Evolutionary conservation across 2,113 vertebrate species (phyloP), one percentile per base, ranked within the genome.

Genomic region (Orientallactaga bullata): DNA sequence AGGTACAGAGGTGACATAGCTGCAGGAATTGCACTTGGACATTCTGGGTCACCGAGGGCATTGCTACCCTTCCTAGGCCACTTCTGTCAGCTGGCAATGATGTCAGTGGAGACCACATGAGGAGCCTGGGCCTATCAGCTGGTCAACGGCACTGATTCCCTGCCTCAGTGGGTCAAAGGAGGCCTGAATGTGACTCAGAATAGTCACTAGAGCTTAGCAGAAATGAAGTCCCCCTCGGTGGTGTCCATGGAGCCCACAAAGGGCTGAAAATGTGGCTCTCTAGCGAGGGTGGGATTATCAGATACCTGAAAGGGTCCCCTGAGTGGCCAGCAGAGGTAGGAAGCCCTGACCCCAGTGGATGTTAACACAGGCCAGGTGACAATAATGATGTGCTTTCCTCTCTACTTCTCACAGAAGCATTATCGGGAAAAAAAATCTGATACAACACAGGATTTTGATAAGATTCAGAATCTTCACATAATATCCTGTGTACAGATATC

Each of bases 391-490:
- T 24, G 11, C 3, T 1, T 1, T 61, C 9, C 7, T 11, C 32
- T 68, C 5, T 37, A 1, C 61, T 39, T 21, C 32, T 47, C 28
- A 16, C 32, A n/a, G 23, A 9, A 66, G 18, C 7, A 18, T 0
- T 16, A 3, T 77, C 23, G 61, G 16, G 66, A 28, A 35, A 74
- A 20, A 15, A 47, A 47, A 47, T 47, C 42, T 63, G 21, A 37
- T 74, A 86, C 32, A 63, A 91, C 21, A 47, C 0, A 51, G 55
- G 69, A 78, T 58, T 24, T 58, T 61, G 66, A 47, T 60, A 37
- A 83, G 61, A 96, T 37, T 17, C 55, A 68, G 85, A 55, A 42
- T 42, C 63, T 37, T 61, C 21, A 51, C 17, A 63, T 35, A 69
- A 24, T 80, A 77, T 80, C 35, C 2, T 18, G 74, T 73, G 60